Conservation (phyloP, 2,888 invertebrate genomes). For the Periphyllus acericola region DNA sequence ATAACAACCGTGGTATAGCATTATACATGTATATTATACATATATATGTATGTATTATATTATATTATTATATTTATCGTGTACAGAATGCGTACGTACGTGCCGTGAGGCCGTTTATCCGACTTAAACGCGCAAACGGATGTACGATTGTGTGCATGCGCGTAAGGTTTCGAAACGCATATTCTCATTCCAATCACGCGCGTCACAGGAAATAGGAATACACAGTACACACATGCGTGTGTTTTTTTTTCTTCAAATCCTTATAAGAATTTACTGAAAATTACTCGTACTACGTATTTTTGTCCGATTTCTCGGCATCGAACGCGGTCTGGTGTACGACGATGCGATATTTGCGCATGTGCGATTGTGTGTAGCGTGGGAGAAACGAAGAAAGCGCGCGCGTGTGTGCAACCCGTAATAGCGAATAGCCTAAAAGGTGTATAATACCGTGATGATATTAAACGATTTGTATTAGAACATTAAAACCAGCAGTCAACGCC, state of each 20-base stretch:
- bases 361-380: neutral
- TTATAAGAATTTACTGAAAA: neutral
- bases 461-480: too few relatives aligned
- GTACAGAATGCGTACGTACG: slow-evolving; percentile 22
- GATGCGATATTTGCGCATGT: neutral
- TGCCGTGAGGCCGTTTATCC: slow-evolving; percentile 27
- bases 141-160: slow-evolving; percentile 22
- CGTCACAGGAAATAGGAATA: slow-evolving; percentile 42
- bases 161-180: slow-evolving; percentile 12
- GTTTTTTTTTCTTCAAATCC: slow-evolving; percentile 30
- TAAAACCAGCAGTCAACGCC: neutral
- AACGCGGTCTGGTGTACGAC: neutral
- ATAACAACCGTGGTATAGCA: neutral
- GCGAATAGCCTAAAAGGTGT: too few relatives aligned
- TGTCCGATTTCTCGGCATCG: slow-evolving; percentile 36
- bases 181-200: slow-evolving; percentile 57
- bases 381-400: too few relatives aligned
- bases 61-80: neutral
- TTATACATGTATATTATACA: too few relatives aligned
- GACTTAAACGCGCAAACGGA: slow-evolving; percentile 44
- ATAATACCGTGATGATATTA: too few relatives aligned
- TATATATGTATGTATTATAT: too few relatives aligned
- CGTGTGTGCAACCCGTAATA: too few relatives aligned
- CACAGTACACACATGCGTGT: neutral
- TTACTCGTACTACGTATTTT: slow-evolving; percentile 37